These are phyloP conservation scores for Melanerpes formicivorus DNA, from an alignment of 2,113 vertebrate species.

Conservation along the genomic window DNA sequence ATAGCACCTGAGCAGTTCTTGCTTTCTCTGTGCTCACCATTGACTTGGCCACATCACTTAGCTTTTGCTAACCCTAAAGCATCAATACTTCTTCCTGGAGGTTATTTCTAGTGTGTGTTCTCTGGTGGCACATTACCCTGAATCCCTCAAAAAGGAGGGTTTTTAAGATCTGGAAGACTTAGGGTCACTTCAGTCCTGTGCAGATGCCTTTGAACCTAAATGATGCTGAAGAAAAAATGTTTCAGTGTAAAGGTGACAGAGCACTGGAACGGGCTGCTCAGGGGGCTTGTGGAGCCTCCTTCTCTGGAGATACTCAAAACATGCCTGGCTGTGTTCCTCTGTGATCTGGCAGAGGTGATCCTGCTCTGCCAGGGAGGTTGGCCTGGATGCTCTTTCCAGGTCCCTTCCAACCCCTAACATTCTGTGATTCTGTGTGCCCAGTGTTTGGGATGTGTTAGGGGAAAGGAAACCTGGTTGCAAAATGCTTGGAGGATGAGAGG, in stretches of 20 bases:
- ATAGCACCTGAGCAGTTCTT: not conserved
- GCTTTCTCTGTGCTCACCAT: not conserved
- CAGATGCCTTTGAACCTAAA: not conserved
- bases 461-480: not conserved
- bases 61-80: not conserved
- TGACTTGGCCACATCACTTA: not conserved
- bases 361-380: too few species aligned
- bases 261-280: too few species aligned
- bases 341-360: too few species aligned
- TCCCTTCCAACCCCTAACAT: too few species aligned
- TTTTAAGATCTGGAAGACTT: not conserved
- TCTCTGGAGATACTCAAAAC: too few species aligned
- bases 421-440: not conserved
- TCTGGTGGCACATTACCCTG: not conserved
- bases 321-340: too few species aligned
- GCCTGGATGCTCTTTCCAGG: too few species aligned
- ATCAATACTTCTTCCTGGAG: not conserved
- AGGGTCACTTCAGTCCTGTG: not conserved
- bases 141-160: not conserved
- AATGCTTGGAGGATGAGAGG: not conserved
- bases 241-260: too few species aligned
- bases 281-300: too few species aligned
- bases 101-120: not conserved
- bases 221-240: not conserved
- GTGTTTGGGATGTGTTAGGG: not conserved